Evolutionary conservation across 1,140 invertebrate species (phyloP).

Genomic region (Seison nebaliae): DNA sequence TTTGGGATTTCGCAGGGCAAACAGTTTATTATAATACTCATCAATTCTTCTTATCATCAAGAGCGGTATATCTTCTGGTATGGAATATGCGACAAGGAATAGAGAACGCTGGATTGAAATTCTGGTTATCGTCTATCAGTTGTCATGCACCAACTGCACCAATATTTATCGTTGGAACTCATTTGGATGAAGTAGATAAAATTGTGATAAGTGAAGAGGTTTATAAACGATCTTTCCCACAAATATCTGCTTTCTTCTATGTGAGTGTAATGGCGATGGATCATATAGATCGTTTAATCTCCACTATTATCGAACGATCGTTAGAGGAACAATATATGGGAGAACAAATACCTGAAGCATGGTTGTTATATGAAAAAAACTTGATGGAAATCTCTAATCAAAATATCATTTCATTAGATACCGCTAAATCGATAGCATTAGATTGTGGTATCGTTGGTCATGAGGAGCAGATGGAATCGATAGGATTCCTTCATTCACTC

Average conservation of each 20-base stretch:
- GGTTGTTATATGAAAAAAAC: slow-evolving; percentile 21
- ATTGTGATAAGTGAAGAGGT: slow-evolving; percentile 17
- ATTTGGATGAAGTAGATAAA: slow-evolving; percentile 23
- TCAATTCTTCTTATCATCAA: slow-evolving; percentile 26
- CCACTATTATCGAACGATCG: not conserved
- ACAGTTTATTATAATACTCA: slow-evolving; percentile 29
- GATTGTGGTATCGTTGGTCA: slow-evolving; percentile 8
- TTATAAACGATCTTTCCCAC: slow-evolving; percentile 18
- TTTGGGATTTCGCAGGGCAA: slow-evolving; percentile 28
- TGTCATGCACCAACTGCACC: slow-evolving; percentile 25
- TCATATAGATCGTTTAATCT: slow-evolving; percentile 15
- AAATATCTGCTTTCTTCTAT: slow-evolving; percentile 21
- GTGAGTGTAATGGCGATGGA: slow-evolving; percentile 21
- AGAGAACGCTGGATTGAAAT: slow-evolving; percentile 25
- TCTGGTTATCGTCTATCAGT: slow-evolving; percentile 26
- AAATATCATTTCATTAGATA: slow-evolving; percentile 2
- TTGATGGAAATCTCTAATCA: not conserved
- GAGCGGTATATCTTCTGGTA: slow-evolving; percentile 24
- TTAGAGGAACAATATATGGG: slow-evolving; percentile 15
- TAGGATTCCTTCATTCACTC: slow-evolving; percentile 24
- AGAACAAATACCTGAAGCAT: slow-evolving; percentile 22
- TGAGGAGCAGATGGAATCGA: slow-evolving; percentile 18
- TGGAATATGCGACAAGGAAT: slow-evolving; percentile 25
- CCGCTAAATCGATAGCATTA: not conserved
- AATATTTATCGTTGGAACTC: slow-evolving; percentile 23